Conservation (phyloP, 2,888 invertebrate species). For the Axea sp. region DNA sequence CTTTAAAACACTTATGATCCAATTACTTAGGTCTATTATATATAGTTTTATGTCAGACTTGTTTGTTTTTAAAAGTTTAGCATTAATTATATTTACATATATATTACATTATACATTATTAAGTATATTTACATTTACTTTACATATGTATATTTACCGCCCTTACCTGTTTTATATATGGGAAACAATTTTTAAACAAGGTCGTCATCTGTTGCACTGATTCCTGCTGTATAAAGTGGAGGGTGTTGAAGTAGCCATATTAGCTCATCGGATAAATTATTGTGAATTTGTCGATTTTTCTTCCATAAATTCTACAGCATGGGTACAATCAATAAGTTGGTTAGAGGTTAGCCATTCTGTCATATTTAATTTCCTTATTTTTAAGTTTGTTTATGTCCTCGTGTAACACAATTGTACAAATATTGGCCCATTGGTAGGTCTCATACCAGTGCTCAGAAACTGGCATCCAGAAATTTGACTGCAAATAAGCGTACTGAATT, state of each 20-base stretch:
- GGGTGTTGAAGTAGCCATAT: constrained; percentile 38
- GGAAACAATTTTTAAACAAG: constrained; percentile 35
- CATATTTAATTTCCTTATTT: constrained; percentile 30
- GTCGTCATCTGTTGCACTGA: constrained; percentile 32
- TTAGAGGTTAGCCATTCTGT: constrained; percentile 37
- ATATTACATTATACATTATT: too few species aligned
- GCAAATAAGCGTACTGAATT: too few species aligned
- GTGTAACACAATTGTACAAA: constrained; percentile 3
- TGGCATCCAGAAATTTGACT: too few species aligned
- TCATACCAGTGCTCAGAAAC: not conserved
- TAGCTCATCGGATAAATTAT: constrained; percentile 19
- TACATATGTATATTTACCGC: constrained; percentile 39
- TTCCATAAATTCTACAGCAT: constrained; percentile 27
- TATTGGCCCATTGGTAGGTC: not conserved
- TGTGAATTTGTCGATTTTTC: constrained; percentile 32
- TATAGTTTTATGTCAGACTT: constrained; percentile 33
- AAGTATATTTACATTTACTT: too few species aligned
- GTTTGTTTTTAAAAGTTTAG: constrained; percentile 33
- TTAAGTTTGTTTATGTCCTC: too few species aligned
- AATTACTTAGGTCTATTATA: constrained; percentile 33
- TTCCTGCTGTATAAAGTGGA: constrained; percentile 37
- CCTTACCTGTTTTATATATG: constrained; percentile 40
- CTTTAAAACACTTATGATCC: constrained; percentile 31
- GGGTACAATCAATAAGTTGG: constrained; percentile 30
- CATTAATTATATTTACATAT: too few species aligned